Evolutionary conservation across 2,797 vertebrate species (phyloP).

Genomic region (Sebastes minor): DNA sequence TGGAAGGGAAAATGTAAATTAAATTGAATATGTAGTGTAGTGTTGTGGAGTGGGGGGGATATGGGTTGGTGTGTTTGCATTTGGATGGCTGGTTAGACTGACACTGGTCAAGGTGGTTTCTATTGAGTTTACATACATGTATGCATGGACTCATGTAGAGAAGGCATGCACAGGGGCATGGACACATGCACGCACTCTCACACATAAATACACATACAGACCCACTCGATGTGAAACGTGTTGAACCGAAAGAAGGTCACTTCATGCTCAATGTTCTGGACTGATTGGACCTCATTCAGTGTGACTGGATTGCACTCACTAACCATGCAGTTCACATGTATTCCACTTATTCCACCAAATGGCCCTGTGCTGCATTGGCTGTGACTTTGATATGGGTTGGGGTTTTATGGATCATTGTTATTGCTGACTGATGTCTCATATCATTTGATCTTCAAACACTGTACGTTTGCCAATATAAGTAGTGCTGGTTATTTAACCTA

Average conservation of each 20-base stretch:
- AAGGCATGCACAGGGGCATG: not conserved
- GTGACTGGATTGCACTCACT: constrained; percentile 9
- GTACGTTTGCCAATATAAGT: not conserved
- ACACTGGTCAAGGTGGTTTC: constrained; percentile 17
- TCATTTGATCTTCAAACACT: not conserved
- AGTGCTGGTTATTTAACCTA: not conserved
- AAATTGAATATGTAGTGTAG: constrained; percentile 19
- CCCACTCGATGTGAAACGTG: not conserved
- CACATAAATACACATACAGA: not conserved
- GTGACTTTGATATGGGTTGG: not conserved
- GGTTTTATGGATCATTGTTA: constrained; percentile 32
- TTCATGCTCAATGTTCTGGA: constrained; percentile 55
- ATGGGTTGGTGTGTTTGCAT: not conserved
- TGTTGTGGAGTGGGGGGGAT: not conserved
- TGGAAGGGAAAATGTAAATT: constrained; percentile 25
- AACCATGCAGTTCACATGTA: constrained; percentile 31
- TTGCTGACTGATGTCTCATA: constrained; percentile 8
- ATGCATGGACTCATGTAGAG: not conserved
- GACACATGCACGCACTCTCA: not conserved
- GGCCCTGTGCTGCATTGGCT: not conserved
- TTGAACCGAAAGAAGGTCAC: constrained; percentile 40
- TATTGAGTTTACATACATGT: not conserved
- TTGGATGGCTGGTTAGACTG: not conserved
- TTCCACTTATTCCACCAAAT: constrained; percentile 14
- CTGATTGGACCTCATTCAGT: constrained; percentile 51